Evolutionary conservation across 2,888 invertebrate genomes (phyloP), one percentile per base, ranked within the genome.

Genomic region (Glomeris marginata): DNA sequence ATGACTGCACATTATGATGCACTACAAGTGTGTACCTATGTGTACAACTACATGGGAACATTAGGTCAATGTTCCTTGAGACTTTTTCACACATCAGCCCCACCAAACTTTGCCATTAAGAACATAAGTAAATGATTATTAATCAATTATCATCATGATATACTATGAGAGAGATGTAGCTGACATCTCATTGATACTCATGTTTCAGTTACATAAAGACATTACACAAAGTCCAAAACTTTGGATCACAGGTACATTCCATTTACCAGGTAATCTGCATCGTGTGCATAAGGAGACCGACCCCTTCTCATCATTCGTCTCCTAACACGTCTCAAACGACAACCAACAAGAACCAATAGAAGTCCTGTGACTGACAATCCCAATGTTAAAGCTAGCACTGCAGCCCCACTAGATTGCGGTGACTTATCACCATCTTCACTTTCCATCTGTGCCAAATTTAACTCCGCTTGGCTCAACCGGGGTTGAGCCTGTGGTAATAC

Each of bases 211-310:
- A 28, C 28, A 8, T 28, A 28, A n/a, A 28, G 28, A 28, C 28
- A 28, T 3, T n/a, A 28, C 28, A 28, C 3, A 8, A 28, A 28
- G 28, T 28, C 4, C 28, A 28, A 28, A 28, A 28, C 3, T 8
- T 28, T 34, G 16, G 18, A 37, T 75, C 79, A 90, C 64, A 94
- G 78, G 71, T 94, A 95, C 92, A 95, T 94, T 63, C 94, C 94
- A 71, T 95, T 94, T 60, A 95, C 92, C 61, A 95, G 75, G 70
- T 92, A 94, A 72, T 94, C 94, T 0, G 92, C 90, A 70, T 94
- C 94, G 67, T 91, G 87, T 34, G 87, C 83, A 63, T 84, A 83
- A 16, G 81, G 77, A 45, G 81, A 77, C 67, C 85, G 81, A 52
- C 84, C 81, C 59, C 84, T 77, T 55, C 81, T 74, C 54, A 84